These are phyloP conservation scores for Cheirogaleus medius DNA, from an alignment of 2,113 vertebrate species.

Conservation along the genomic window DNA sequence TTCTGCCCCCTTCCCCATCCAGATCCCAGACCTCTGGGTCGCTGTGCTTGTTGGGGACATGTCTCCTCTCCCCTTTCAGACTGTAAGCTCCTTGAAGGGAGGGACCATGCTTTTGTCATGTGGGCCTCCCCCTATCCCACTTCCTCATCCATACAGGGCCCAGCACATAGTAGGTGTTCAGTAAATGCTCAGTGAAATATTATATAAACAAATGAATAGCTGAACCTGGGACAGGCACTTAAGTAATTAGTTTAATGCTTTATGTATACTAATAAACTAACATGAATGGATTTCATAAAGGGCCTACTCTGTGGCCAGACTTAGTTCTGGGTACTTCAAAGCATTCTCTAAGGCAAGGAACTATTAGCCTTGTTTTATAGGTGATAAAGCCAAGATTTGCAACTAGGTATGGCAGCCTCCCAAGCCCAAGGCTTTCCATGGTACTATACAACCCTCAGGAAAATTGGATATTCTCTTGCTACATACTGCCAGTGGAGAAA, in stretches of 20 bases:
- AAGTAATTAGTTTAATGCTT: background rate
- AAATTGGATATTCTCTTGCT: background rate
- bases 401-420: background rate
- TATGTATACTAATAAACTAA: background rate
- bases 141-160: background rate
- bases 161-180: background rate
- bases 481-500: background rate
- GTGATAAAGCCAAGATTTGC: background rate
- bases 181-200: background rate
- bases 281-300: background rate
- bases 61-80: background rate
- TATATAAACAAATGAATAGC: background rate
- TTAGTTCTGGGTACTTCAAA: background rate
- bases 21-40: background rate
- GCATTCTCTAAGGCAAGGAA: background rate
- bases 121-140: background rate
- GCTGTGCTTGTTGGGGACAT: background rate
- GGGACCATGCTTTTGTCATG: background rate
- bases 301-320: background rate
- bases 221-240: background rate
- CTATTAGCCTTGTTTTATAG: background rate
- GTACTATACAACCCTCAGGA: background rate
- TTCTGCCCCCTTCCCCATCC: background rate
- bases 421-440: background rate
- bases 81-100: background rate